Conservation (phyloP, 2,797 vertebrate genomes). For the Pseudochirops corinnae region DNA sequence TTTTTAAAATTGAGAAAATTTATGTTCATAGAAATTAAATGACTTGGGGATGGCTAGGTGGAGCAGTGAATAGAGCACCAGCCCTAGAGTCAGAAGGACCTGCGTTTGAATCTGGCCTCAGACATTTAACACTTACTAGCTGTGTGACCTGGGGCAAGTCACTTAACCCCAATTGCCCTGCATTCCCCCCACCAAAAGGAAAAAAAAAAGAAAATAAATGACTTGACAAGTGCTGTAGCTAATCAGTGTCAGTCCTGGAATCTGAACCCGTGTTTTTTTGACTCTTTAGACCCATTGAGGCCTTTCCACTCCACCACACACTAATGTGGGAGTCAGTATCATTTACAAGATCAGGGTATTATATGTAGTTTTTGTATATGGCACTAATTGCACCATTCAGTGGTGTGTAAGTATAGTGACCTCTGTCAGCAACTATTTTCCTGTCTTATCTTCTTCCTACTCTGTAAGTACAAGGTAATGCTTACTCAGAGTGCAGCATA, state of each 20-base stretch:
- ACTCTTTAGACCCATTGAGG: background rate
- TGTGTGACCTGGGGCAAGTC: too few species aligned
- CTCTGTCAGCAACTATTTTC: background rate
- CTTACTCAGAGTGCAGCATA: background rate
- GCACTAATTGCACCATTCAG: background rate
- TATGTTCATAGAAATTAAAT: background rate
- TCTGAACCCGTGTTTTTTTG: background rate
- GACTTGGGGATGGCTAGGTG: background rate
- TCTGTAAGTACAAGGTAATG: background rate
- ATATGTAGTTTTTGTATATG: background rate
- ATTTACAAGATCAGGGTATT: background rate
- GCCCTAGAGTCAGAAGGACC: too few species aligned
- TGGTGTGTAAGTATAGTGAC: background rate
- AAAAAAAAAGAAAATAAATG: background rate
- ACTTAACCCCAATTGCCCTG: too few species aligned
- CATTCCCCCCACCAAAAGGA: too few species aligned
- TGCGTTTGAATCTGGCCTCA: too few species aligned
- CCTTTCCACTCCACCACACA: background rate
- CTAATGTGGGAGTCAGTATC: background rate
- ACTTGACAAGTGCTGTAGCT: background rate
- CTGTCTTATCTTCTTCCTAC: background rate
- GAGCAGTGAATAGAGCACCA: too few species aligned
- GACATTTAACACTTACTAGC: too few species aligned
- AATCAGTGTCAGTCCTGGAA: background rate
- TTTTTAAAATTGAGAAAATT: background rate